Conservation (phyloP, 2,888 invertebrate species). For the Drosophila dives region DNA sequence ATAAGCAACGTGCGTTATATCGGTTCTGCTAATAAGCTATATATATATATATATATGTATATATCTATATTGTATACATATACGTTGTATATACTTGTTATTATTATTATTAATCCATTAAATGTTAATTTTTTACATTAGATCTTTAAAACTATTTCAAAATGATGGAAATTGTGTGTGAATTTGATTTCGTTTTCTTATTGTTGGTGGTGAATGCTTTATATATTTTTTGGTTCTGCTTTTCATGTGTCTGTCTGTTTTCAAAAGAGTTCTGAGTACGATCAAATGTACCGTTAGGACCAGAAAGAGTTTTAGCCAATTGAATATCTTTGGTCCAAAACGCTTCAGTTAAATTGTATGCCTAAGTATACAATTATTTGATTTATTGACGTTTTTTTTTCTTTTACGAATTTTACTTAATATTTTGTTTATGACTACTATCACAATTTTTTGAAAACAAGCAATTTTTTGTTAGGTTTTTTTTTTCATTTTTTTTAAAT, state of each 20-base stretch:
- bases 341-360: conserved; percentile 29
- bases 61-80: conserved; percentile 43
- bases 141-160: conserved; percentile 75
- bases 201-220: conserved; percentile 15
- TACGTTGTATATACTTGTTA: conserved; percentile 59
- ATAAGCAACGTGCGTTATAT: conserved; percentile 79
- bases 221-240: conserved; percentile 43
- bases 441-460: conserved; percentile 79
- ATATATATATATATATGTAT: conserved; percentile 39
- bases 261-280: conserved; percentile 35
- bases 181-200: conserved; percentile 14
- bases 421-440: conserved; percentile 76
- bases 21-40: conserved; percentile 77
- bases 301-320: conserved; percentile 23
- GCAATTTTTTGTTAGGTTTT: conserved; percentile 57
- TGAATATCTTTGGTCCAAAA: conserved; percentile 16
- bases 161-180: conserved; percentile 52
- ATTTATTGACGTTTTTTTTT: conserved; percentile 48
- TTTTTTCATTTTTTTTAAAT: conserved; percentile 30
- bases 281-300: conserved; percentile 13
- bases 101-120: conserved; percentile 54
- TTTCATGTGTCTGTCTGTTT: conserved; percentile 27
- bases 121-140: conserved; percentile 65
- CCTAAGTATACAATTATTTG: conserved; percentile 58
- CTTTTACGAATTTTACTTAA: conserved; percentile 63